Base-by-base conservation (phyloP, 2,888 invertebrate genomes). In the Cosmia pyralina region DNA sequence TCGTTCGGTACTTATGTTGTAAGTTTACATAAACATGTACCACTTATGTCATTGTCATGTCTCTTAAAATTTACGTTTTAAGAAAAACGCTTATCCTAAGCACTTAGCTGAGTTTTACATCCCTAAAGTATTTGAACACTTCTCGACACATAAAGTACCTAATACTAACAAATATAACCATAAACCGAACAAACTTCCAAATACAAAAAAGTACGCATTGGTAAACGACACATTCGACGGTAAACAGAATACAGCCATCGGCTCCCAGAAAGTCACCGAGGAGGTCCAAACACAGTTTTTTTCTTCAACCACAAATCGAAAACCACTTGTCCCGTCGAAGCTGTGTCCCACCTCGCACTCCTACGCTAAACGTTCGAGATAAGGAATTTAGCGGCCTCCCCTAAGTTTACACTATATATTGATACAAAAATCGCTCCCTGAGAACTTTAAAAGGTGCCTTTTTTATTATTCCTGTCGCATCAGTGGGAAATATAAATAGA, bases 341-440 rank as follows among this genome's bases (percentile, higher is more conserved):
- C 22, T 22, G 83, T 85, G 82, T 85, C 87, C 88, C 84, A 84
- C 63, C 79, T 93, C 87, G 74, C 93, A 85, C 87, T 87, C 89
- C 87, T 86, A 86, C 87, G 92, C 92, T 93, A 93, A 93, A 92
- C 91, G 87, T 91, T 91, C 92, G 88, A 95, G 95, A 96, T 95
- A 95, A 85, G 95, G 95, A 95, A 95, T 95, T 95, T 95, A 95
- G 93, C 94, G 91, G 90, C 91, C 92, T 84, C 93, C 93, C 91
- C 93, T 89, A 89, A 93, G 92, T 94, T 93, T 94, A 90, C 82
- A 89, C 90, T 90, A 90, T 87, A 87, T 93, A 94, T 93, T 93
- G 92, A 90, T 92, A 88, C 86, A 88, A 81, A 87, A 88, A 90
- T 90, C 87, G 91, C 92, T 92, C 92, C 92, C 91, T 92, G 92